Conservation (phyloP, 1,140 invertebrate species). For the Prorops nasuta region DNA sequence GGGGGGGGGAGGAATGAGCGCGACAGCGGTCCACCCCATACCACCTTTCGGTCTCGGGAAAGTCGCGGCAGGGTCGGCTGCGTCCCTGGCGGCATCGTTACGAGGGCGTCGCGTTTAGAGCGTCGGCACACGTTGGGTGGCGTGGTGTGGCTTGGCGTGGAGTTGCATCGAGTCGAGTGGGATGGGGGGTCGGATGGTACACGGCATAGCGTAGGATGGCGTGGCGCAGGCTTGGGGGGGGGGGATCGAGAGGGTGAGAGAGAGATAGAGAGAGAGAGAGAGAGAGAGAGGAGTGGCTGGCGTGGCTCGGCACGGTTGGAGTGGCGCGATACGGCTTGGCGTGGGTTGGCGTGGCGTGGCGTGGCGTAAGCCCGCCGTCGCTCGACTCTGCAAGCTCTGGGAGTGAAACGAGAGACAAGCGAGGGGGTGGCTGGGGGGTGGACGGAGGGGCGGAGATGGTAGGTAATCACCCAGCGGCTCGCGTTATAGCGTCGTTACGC, state of each 20-base stretch:
- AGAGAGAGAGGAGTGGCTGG: conserved; percentile 18
- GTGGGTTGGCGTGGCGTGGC: background rate
- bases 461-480: no score
- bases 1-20: conserved; percentile 1
- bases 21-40: conserved; percentile 14
- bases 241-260: conserved; percentile 15
- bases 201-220: no score
- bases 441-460: conserved; percentile 22
- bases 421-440: conserved; percentile 19
- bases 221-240: conserved; percentile 14
- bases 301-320: no score
- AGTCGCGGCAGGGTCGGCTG: conserved; percentile 11
- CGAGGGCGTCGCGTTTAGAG: conserved; percentile 17
- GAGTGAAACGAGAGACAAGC: conserved; percentile 12
- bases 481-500: conserved; percentile 44
- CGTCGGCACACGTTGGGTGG: conserved; percentile 20
- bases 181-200: no score
- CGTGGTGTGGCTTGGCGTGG: no score
- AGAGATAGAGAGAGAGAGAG: conserved; percentile 13
- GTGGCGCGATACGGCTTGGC: conserved; percentile 6
- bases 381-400: no score
- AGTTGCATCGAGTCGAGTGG: no score
- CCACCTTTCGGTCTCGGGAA: conserved; percentile 9
- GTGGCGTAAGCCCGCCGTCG: no score
- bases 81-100: background rate